phyloP scores from a whole-genome alignment of 2,113 vertebrate species.

The Loxodonta africana region DNA sequence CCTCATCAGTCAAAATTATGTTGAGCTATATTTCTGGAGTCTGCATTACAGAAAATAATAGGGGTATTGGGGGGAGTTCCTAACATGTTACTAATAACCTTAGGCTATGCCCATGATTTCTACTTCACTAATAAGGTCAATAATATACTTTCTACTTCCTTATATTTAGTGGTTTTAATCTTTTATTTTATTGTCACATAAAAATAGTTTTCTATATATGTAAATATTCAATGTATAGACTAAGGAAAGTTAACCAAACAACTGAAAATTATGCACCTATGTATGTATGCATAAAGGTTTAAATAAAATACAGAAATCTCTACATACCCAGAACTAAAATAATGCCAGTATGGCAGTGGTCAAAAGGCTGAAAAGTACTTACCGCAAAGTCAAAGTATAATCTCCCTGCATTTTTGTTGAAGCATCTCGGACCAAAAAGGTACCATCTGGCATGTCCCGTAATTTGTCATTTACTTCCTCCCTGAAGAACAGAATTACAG shows the following conservation, averaged over 20 bases:
- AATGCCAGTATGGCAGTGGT: not conserved
- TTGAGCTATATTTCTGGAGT: conserved; percentile 60
- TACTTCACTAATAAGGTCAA: conserved; percentile 14
- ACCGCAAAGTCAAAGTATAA: conserved; percentile 96
- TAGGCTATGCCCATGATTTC: not conserved
- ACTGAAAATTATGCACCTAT: conserved; percentile 59
- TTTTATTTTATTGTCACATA: conserved; percentile 55
- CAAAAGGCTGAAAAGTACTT: conserved; percentile 69
- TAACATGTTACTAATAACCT: conserved; percentile 47
- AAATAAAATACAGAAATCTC: conserved; percentile 55
- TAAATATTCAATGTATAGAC: conserved; percentile 36
- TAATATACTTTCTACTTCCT: conserved; percentile 8
- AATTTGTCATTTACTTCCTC: conserved; percentile 98
- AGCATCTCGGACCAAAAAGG: conserved; percentile 97
- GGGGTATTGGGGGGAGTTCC: not conserved
- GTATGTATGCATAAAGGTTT: not conserved
- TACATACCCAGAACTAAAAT: conserved; percentile 34
- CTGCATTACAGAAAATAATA: conserved; percentile 15
- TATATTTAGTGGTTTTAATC: conserved; percentile 35
- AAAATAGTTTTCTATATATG: conserved; percentile 28
- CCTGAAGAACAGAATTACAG: conserved; percentile 85
- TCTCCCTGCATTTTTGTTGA: conserved; percentile 97
- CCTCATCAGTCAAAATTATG: conserved; percentile 46
- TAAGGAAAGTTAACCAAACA: not conserved
- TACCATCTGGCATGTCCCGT: conserved; percentile 95